Base-by-base conservation (phyloP, 1,140 invertebrate genomes). In the Muscidifurax raptorellus region DNA sequence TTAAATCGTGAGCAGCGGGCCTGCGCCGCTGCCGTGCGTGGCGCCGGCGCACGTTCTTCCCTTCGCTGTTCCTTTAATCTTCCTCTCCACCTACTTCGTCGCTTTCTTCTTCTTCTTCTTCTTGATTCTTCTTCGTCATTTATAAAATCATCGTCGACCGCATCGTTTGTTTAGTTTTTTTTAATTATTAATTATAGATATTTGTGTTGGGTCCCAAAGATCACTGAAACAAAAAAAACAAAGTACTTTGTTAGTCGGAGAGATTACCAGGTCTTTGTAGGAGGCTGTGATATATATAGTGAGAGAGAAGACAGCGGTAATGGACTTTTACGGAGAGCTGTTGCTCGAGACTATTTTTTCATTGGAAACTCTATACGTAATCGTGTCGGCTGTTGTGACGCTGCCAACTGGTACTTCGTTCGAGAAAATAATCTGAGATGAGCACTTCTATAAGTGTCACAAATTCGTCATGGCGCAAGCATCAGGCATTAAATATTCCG, bases 151-250 rank as follows among this genome's bases (percentile, higher is more conserved):
- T 93, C 84, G 71, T 85, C 92, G 91, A 92, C 86, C 90, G 90
- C 91, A 92, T 92, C 90, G 89, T 91, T 91, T 92, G 79, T 81
- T 85, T 85, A 77, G 72, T 12, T 85, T 64, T 80, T 85, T 86
- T 89, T 86, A 81, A 92, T 90, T 90, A 91, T 91, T 93, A 92
- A 90, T 92, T 92, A 92, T 92, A 92, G 91, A 92, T 93, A 92
- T 91, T 92, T 92, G 90, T 93, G 90, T 91, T 91, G 89, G 86
- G 86, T 91, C 91, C 91, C 91, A 89, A 88, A 92, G 91, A 89
- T 92, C 91, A 93, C 92, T 93, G 91, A 40, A 93, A 93, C 92
- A 93, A 59, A 92, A 87, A 91, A 89, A 80, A 83, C 80, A 25
- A 86, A 47, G 82, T 15, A 67, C 12, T 40, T 7, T 52, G 76